Base-by-base conservation (phyloP, 1,140 invertebrate genomes). In the Zaprionus tsacasi region DNA sequence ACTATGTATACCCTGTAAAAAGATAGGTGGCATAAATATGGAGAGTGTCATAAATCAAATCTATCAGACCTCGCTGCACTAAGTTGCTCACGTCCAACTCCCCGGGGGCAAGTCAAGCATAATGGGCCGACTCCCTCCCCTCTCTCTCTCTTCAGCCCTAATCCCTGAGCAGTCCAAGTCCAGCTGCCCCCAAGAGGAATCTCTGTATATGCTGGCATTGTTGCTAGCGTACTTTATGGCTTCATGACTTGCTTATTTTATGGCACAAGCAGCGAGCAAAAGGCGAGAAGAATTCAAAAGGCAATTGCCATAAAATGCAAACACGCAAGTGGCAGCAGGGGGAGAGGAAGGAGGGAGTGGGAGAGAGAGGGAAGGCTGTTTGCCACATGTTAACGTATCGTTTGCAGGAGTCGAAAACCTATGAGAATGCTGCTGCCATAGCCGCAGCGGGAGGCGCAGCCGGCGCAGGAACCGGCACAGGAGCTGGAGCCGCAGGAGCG, bases 381-480 rank as follows among this genome's bases (percentile, higher is more conserved):
- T 60, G 54, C 57, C 45, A 52, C 40, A 57, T 78, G 65, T 63
- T 60, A 40, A 71, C 65, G 56, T 72, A 60, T 74, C 13, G 54
- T 45, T 54, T 82, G 54, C 56, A 91, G 90, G 90, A 91, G 79
- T 87, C 90, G 57, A 91, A 91, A 74, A 91, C 89, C n/a, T 91
- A 91, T 74, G 90, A 91, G 59, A 88, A 81, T 69, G 72, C 82
- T 48, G 89, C 79, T 60, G 64, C 79, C 65, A 36, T 72, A 17
- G 74, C 83, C 13, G 69, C 70, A 57, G 38, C 79, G n/a, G 67
- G 43, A 27, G 74, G 81, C 12, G 69, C 70, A 57, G 38, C 77
- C n/a, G 67, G 50, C 13, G 6, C 92, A 92, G 2, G 52, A 54
- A 35, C 83, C 81, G 70, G 86, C 58, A 4, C 81, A 12, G 72